Base-by-base conservation (phyloP, 2,113 vertebrate genomes). In the Cricetomys ansorgei region DNA sequence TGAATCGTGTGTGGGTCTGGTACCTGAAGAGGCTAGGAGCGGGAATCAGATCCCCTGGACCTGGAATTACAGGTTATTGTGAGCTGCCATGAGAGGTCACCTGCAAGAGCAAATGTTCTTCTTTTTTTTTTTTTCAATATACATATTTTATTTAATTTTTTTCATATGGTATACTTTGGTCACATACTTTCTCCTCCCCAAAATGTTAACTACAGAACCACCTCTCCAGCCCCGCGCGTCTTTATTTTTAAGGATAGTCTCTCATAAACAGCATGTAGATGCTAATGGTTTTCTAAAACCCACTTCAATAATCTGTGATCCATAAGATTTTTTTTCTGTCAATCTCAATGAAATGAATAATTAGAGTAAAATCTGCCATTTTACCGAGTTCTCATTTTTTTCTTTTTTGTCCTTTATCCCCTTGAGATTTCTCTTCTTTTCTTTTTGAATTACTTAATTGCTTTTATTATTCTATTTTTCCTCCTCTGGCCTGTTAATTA, bases 221-320 rank as follows among this genome's bases (percentile, higher is more conserved):
- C 29, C 23, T 16, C 55, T 43, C 13, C 0, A 43, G n/a, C 15
- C n/a, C 43, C 11, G 5, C 10, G 8, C n/a, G 1, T 21, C 31
- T 34, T 93, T 43, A 10, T 83, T 50, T 91, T 83, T 83, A 81
- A 62, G 16, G 50, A 45, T 1, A 79, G 25, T 8, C 81, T n/a
- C n/a, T 91, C 59, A 7, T 69, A 75, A 89, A 19, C 27, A 69
- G 12, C 67, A 83, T 88, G 55, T 55, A 70, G 40, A 48, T 57
- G 34, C n/a, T 43, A 17, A 45, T 31, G 15, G 40, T 88, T 83
- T 57, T 84, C n/a, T 72, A 4, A 25, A 88, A 75, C 50, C 73
- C 27, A 43, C 0, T 43, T 55, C 76, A 31, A 88, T 15, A 81
- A 29, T 70, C 7, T 72, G 67, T 69, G 25, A 91, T 48, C 27